These are phyloP conservation scores for Lagopus leucura DNA, from an alignment of 2,113 vertebrate genomes.

Conservation along the genomic window DNA sequence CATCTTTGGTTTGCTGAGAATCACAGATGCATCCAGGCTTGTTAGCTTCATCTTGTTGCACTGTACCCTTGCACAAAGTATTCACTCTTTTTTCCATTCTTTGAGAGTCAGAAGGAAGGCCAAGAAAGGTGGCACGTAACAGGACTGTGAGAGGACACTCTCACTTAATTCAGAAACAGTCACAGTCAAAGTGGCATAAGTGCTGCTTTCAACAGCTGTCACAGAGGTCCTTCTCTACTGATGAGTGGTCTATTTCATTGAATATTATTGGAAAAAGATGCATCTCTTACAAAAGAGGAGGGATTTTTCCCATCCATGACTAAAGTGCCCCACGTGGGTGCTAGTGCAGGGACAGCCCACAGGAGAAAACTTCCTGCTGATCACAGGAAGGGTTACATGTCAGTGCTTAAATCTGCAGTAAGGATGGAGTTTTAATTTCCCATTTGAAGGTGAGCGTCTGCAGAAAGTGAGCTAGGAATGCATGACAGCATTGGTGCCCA, in stretches of 20 bases:
- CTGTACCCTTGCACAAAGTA: background rate
- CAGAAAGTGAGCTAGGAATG: background rate
- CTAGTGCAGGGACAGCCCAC: background rate
- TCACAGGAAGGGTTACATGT: slow-evolving; percentile 19
- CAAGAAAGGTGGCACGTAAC: background rate
- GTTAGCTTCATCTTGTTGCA: background rate
- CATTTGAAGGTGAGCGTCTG: background rate
- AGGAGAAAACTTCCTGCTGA: slow-evolving; percentile 49
- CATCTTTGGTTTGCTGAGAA: background rate
- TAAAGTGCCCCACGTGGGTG: background rate
- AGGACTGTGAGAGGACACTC: background rate
- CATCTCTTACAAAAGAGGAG: background rate
- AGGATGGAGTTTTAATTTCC: background rate
- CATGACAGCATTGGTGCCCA: background rate
- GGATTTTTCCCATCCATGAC: background rate
- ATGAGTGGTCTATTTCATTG: background rate
- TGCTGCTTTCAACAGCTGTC: background rate
- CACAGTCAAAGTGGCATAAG: background rate
- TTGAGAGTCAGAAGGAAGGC: background rate
- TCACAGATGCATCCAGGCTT: background rate
- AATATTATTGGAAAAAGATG: background rate
- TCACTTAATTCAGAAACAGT: background rate
- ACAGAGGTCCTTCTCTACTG: background rate
- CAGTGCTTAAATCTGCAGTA: background rate
- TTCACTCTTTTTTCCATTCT: background rate